Base-by-base conservation (phyloP, 1,140 invertebrate genomes). In the Drosophila repletoides region DNA sequence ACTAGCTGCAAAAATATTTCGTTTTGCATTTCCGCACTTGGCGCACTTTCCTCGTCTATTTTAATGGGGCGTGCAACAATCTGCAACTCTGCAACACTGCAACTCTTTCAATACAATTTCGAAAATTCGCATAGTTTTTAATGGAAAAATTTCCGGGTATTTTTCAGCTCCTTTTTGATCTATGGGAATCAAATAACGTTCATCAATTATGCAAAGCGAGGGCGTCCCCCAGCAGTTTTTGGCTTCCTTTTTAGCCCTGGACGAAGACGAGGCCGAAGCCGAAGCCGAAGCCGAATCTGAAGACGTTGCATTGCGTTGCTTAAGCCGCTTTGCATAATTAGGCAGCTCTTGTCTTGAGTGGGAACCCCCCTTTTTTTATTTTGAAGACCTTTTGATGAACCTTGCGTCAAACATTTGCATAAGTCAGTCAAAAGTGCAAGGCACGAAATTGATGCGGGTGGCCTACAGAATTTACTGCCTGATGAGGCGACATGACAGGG, bases 301-400 rank as follows among this genome's bases (percentile, higher is more conserved):
- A 46, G 31, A 56, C 51, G 41, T 55, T 51, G 34, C 43, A 7
- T 15, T 10, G 34, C 43, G 14, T 15, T 10, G 26, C 26, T 36
- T 68, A 68, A 68, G 65, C 65, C 9, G 65, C 12, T 68, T 68
- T 63, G 77, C 79, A 84, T 83, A 83, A 83, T 83, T 84, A 84
- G 56, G 24, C 56, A 64, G 64, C 34, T 33, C 43, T 59, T 48
- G 28, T 12, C 31, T 59, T 26, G n/a, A n/a, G n/a, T n/a, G n/a
- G n/a, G n/a, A n/a, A n/a, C 28, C 4, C 3, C 7, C 28, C n/a
- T 19, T 6, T 49, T 12, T n/a, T 0, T 10, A 4, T 15, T 5
- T 26, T 33, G 22, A 10, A 12, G 31, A 53, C 59, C 59, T 45
- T 45, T 51, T 43, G 43, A 64, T 22, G 43, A 69, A 55, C 40